Evolutionary conservation across 2,797 vertebrate species (phyloP).

Genomic region (Phrynocephalus vlangalii): DNA sequence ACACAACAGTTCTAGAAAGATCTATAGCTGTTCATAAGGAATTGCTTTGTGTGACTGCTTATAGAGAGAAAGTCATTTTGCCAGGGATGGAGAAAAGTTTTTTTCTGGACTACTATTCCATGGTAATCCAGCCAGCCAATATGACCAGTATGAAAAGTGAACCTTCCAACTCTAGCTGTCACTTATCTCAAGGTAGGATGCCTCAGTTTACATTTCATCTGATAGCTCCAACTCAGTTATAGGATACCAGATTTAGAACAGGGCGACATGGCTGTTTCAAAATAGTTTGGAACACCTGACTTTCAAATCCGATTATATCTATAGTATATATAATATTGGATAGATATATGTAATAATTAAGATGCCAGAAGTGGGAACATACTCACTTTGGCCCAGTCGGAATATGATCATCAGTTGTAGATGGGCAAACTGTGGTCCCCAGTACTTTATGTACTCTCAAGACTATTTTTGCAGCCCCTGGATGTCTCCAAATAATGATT

Average conservation of each 20-base stretch:
- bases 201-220: background rate
- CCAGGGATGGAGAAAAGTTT: background rate
- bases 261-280: no score
- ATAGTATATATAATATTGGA: background rate
- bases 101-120: no score
- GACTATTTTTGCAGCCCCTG: no score
- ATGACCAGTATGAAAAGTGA: no score
- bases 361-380: background rate
- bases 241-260: background rate
- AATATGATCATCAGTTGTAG: background rate
- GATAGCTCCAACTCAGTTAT: background rate
- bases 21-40: background rate
- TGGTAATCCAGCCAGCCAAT: no score
- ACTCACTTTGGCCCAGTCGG: background rate
- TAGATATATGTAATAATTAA: background rate
- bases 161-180: background rate
- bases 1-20: background rate
- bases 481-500: no score
- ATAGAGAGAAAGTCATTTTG: background rate
- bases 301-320: background rate
- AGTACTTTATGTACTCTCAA: no score
- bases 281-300: no score
- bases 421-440: no score
- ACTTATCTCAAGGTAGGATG: background rate
- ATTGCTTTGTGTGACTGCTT: background rate